A percentile compares a stretch with the other conserved stretches of the same genome.
Evolutionary conservation across 2,888 invertebrate genomes (phyloP).

Genomic region (Venusia cambrica): DNA sequence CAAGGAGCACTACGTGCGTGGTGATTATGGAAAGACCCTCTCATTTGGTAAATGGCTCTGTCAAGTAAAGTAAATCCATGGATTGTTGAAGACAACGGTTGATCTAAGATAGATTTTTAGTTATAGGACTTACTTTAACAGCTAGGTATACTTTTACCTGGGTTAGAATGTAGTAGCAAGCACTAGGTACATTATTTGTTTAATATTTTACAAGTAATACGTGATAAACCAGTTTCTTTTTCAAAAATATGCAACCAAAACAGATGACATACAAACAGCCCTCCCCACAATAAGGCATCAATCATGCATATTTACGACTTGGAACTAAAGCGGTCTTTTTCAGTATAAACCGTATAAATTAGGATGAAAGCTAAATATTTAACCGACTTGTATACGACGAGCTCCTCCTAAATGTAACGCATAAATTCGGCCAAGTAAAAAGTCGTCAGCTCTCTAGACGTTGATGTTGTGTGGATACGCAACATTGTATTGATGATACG

Average conservation of each 20-base stretch:
- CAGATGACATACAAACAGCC: constrained; percentile 15
- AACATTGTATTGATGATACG: neutral
- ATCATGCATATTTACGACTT: constrained; percentile 58
- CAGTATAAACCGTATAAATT: constrained; percentile 68
- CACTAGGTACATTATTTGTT: too few species aligned
- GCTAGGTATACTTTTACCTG: too few species aligned
- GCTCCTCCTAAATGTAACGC: constrained; percentile 73
- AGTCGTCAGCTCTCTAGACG: constrained; percentile 59
- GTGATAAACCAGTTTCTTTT: too few species aligned
- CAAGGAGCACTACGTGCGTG: too few species aligned
- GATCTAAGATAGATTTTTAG: too few species aligned
- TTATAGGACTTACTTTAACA: too few species aligned
- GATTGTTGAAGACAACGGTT: too few species aligned
- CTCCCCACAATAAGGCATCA: constrained; percentile 45
- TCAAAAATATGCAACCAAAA: constrained; percentile 8
- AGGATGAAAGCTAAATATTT: constrained; percentile 70
- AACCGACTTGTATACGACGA: constrained; percentile 71
- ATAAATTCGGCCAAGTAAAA: constrained; percentile 73
- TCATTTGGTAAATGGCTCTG: too few species aligned
- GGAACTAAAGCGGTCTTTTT: constrained; percentile 59
- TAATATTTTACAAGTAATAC: too few species aligned
- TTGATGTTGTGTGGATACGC: constrained; percentile 38
- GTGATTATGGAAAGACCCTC: too few species aligned
- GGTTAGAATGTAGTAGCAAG: too few species aligned
- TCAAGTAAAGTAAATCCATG: too few species aligned